Evolutionary conservation across 1,140 invertebrate species (phyloP).

Genomic region (Drosophila takahashii): DNA sequence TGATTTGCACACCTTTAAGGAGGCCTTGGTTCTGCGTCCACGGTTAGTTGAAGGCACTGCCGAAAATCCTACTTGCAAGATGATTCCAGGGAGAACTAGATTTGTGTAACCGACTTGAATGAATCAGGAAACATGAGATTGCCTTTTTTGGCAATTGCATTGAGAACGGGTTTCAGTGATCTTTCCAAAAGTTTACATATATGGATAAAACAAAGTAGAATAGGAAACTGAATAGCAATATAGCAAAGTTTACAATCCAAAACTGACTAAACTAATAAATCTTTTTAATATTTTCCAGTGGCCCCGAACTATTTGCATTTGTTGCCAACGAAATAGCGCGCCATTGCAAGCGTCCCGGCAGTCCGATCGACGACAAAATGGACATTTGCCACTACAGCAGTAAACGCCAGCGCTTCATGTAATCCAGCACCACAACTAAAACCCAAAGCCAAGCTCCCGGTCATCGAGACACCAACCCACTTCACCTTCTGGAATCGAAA

Average conservation of each 20-base stretch:
- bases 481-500: background rate
- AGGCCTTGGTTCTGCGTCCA: constrained; percentile 89
- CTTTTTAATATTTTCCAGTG: constrained; percentile 52
- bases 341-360: constrained; percentile 90
- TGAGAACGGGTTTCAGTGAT: background rate
- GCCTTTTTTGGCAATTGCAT: background rate
- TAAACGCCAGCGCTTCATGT: constrained; percentile 86
- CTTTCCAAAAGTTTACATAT: background rate
- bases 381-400: constrained; percentile 86
- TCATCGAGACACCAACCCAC: constrained; percentile 9
- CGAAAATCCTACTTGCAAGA: background rate
- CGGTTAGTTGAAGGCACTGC: constrained; percentile 64
- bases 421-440: constrained; percentile 48
- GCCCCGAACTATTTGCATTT: constrained; percentile 90
- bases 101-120: background rate
- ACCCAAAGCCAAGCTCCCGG: constrained; percentile 13
- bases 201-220: background rate
- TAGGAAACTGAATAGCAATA: no score
- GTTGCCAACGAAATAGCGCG: constrained; percentile 91
- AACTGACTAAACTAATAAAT: background rate
- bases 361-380: constrained; percentile 86
- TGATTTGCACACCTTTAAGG: constrained; percentile 90
- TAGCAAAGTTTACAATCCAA: no score
- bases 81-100: background rate
- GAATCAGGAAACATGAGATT: background rate